Evolutionary conservation across 1,140 invertebrate species (phyloP).

Genomic region (Nixonia krombeini): DNA sequence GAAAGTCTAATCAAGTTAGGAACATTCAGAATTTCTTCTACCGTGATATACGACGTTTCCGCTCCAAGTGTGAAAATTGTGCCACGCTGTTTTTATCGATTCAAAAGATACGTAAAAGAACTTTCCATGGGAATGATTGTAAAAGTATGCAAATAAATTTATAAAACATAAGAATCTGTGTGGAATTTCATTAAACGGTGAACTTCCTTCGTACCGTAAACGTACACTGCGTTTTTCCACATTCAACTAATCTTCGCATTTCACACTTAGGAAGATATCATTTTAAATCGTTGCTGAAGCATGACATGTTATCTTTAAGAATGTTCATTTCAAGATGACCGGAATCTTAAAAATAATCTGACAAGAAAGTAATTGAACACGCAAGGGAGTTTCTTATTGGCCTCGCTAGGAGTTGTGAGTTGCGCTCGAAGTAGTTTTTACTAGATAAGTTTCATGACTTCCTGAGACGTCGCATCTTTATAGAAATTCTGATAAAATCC

Average conservation of each 20-base stretch:
- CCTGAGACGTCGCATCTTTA: too few species aligned
- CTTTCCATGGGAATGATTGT: too few species aligned
- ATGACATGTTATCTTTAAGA: background rate
- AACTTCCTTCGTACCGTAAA: background rate
- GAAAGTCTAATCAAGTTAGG: constrained; percentile 50
- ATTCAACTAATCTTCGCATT: constrained; percentile 1
- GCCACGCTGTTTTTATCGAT: background rate
- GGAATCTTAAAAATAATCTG: background rate
- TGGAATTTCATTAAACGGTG: too few species aligned
- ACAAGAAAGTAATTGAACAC: constrained; percentile 6
- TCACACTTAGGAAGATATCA: background rate
- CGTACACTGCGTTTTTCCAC: background rate
- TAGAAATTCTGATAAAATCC: too few species aligned
- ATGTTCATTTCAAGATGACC: background rate
- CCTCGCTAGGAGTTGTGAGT: too few species aligned
- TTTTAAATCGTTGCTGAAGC: too few species aligned
- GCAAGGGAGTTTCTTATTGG: background rate
- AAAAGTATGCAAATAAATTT: too few species aligned
- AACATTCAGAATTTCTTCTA: constrained; percentile 9
- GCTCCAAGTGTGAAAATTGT: background rate
- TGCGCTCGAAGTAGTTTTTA: too few species aligned
- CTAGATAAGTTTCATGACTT: too few species aligned
- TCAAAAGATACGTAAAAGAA: too few species aligned
- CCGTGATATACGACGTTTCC: constrained; percentile 10
- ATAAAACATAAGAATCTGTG: too few species aligned